These are phyloP conservation scores for Styela plicata DNA, from an alignment of 23 tunicate species.

Conservation along the genomic window DNA sequence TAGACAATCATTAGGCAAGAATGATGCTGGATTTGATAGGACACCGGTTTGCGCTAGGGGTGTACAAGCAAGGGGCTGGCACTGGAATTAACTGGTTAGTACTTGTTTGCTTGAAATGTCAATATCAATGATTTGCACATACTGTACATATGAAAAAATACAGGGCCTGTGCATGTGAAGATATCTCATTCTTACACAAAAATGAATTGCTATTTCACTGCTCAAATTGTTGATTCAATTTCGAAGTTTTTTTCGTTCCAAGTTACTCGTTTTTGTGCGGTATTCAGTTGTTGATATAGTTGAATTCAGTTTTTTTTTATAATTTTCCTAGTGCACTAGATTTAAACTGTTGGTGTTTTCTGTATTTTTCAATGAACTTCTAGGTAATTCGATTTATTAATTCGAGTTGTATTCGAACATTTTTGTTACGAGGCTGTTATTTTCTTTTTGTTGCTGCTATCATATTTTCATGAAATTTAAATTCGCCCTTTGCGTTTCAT, in stretches of 20 bases:
- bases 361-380: background rate
- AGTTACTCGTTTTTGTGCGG: background rate
- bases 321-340: background rate
- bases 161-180: background rate
- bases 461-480: background rate
- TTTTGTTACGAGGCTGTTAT: background rate
- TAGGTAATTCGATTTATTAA: background rate
- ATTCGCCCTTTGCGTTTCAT: background rate
- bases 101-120: too few species aligned
- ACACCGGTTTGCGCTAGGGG: constrained; percentile 28
- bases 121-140: background rate
- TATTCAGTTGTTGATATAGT: background rate
- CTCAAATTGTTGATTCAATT: background rate
- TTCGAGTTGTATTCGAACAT: background rate
- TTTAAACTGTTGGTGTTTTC: background rate
- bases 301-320: background rate
- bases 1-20: background rate
- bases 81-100: constrained; percentile 3
- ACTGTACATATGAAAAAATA: background rate
- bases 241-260: background rate
- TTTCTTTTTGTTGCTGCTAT: background rate
- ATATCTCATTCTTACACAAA: background rate
- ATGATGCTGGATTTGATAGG: background rate
- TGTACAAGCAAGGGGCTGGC: constrained; percentile 52
- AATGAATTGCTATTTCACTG: background rate